Evolutionary conservation across 2,113 vertebrate genomes (phyloP), one percentile per base, ranked within the genome.

Genomic region (Noturus placidus): DNA sequence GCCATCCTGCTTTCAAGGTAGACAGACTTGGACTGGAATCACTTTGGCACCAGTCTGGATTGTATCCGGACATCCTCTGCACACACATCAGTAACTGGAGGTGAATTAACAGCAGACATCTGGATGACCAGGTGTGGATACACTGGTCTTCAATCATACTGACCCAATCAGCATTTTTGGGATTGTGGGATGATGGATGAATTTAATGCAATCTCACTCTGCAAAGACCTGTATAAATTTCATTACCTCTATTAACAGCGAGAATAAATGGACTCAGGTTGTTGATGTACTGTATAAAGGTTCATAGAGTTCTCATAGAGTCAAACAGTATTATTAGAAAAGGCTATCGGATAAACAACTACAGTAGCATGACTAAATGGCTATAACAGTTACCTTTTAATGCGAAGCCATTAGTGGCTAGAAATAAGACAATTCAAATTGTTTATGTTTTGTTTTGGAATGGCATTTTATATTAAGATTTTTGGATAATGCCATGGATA

Each of bases 51-150:
- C 79, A 27, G 79, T 61, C 79, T 82, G 79, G 57, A 38, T 42
- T 61, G 20, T 82, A 82, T 82, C 79, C 56, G 56, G 56, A 82
- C 79, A 61, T 61, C 79, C 79, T 82, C 79, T 38, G 4, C 54
- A 38, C 56, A 61, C 56, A 42, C 79, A 9, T 59, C 52, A 61
- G 79, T 13, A 38, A 38, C 79, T 25, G 79, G 30, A 14, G 56
- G 25, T 82, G 57, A 82, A 81, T 61, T 59, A 59, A 61, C 56
- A 59, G 30, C 56, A 61, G 4, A 61, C 79, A 82, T 42, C 54
- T 81, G 78, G 78, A 81, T 25, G 54, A 79, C n/a, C 77, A 79
- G 30, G 27, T 79, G 77, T 54, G 50, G 14, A 30, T 56, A 17
- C 6, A 79, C 33, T 6, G n/a, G 30, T 22, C 30, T 6, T 79